Percentiles rank a stretch among this genome's conserved stretches.
These are phyloP conservation scores for Sphenodon punctatus DNA, from an alignment of 2,797 vertebrate genomes.

Conservation along the genomic window DNA sequence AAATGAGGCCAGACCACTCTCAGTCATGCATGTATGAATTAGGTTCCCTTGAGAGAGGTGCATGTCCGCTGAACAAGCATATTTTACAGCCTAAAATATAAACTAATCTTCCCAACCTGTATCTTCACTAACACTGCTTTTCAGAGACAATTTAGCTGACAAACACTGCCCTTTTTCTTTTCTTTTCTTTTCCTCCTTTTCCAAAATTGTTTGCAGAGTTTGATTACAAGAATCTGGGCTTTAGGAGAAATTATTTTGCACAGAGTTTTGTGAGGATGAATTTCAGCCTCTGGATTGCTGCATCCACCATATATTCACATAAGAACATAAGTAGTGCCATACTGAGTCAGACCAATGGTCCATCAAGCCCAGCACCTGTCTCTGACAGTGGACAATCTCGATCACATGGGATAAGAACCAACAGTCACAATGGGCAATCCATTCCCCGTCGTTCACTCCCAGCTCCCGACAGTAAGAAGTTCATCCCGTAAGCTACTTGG, in stretches of 20 bases:
- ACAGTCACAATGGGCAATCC: too few species aligned
- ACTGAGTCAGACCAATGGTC: too few species aligned
- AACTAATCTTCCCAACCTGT: not conserved
- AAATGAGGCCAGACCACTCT: slow-evolving; percentile 3
- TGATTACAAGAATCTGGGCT: not conserved
- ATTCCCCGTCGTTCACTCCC: too few species aligned
- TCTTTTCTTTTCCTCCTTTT: not conserved
- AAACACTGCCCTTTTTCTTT: not conserved
- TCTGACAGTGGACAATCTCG: too few species aligned
- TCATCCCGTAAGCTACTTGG: too few species aligned
- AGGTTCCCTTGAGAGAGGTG: not conserved
- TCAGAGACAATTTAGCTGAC: not conserved
- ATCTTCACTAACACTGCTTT: not conserved
- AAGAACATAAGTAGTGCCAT: too few species aligned
- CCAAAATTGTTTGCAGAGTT: not conserved
- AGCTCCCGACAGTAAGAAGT: too few species aligned
- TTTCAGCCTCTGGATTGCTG: not conserved
- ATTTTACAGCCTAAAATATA: not conserved
- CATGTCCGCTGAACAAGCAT: not conserved
- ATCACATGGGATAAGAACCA: too few species aligned
- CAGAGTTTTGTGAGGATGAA: not conserved
- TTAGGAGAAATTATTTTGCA: not conserved
- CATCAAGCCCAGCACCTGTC: too few species aligned
- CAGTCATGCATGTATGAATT: not conserved
- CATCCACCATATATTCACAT: too few species aligned